Conservation (phyloP, 1,140 invertebrate species). For the Pogonomyrmex californicus region DNA sequence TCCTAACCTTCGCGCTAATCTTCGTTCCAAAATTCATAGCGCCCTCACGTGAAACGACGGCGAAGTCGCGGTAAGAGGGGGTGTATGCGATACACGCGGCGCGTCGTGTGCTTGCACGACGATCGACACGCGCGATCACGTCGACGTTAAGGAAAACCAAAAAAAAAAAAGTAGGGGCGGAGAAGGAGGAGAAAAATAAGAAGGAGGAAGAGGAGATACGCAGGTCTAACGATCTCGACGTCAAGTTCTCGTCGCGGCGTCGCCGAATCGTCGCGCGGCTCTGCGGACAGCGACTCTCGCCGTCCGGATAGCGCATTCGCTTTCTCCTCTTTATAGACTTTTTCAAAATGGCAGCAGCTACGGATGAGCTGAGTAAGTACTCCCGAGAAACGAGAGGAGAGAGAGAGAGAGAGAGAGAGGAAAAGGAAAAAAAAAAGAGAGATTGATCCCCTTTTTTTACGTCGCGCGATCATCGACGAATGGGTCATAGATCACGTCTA, state of each 20-base stretch:
- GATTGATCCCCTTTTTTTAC: constrained; percentile 6
- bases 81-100: constrained; percentile 35
- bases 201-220: neutral
- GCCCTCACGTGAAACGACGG: constrained; percentile 55
- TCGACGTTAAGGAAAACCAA: constrained; percentile 13
- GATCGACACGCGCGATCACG: neutral
- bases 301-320: constrained; percentile 51
- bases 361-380: constrained; percentile 87
- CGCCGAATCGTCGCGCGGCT: neutral
- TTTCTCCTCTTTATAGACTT: constrained; percentile 70
- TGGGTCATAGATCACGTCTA: neutral
- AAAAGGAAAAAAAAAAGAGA: neutral
- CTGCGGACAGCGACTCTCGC: constrained; percentile 51
- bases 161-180: neutral
- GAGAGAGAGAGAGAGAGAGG: neutral
- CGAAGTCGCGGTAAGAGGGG: neutral
- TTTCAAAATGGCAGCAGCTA: constrained; percentile 87
- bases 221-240: neutral
- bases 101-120: neutral
- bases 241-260: neutral
- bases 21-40: constrained; percentile 24
- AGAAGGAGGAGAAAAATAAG: neutral
- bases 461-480: neutral
- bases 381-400: constrained; percentile 57
- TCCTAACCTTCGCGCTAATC: constrained; percentile 34